Conservation (phyloP, 1,140 invertebrate genomes). For the Bathynomus jamesi region DNA sequence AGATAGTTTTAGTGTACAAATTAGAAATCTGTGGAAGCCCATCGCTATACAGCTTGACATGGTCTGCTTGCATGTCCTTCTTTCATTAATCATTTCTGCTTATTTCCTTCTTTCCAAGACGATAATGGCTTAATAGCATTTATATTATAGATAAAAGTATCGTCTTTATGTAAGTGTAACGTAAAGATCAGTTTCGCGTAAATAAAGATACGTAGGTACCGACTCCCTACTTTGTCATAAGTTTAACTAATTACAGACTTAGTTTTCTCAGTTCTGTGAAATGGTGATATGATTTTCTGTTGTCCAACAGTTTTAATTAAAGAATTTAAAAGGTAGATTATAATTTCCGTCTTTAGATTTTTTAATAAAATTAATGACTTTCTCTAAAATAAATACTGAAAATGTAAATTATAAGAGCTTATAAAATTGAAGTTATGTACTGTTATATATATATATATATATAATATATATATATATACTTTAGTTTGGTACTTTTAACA, state of each 20-base stretch:
- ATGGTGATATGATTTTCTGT: neutral
- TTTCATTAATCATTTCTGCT: neutral
- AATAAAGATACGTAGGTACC: neutral
- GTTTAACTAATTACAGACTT: neutral
- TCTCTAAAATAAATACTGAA: too few relatives aligned
- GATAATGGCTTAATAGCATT: neutral
- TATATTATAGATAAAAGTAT: too few relatives aligned
- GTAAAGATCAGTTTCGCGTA: neutral
- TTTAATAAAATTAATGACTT: too few relatives aligned
- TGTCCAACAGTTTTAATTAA: neutral
- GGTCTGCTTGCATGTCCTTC: neutral
- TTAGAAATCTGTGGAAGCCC: neutral
- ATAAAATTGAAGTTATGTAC: neutral
- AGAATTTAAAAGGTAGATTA: neutral
- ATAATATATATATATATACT: conserved; percentile 1
- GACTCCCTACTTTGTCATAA: neutral
- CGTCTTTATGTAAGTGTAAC: neutral
- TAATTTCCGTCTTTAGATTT: too few relatives aligned
- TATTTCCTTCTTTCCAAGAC: neutral
- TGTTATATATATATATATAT: neutral
- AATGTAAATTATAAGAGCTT: too few relatives aligned
- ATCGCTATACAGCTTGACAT: neutral
- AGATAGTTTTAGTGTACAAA: too few relatives aligned
- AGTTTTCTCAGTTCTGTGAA: neutral
- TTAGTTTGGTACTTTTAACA: neutral